Evolutionary conservation across 2,797 vertebrate genomes (phyloP).

Genomic region (Strix occidentalis): DNA sequence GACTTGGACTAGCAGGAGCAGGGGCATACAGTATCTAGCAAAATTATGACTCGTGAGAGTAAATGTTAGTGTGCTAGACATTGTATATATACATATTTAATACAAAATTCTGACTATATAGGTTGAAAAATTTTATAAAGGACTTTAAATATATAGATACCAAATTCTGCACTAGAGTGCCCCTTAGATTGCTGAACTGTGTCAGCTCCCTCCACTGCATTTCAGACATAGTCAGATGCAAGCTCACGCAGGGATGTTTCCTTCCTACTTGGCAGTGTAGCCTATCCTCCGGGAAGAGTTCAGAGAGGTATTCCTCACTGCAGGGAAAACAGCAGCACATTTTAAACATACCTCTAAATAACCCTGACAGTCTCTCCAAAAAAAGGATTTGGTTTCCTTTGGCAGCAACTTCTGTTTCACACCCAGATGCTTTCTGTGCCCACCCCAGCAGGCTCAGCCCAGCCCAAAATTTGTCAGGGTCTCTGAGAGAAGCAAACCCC

Average conservation of each 20-base stretch:
- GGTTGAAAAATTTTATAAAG: neutral
- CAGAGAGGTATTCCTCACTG: neutral
- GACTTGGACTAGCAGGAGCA: neutral
- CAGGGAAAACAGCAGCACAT: neutral
- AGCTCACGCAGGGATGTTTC: neutral
- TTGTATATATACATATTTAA: neutral
- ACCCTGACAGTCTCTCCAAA: neutral
- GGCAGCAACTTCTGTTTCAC: neutral
- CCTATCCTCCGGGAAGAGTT: neutral
- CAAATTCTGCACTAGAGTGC: neutral
- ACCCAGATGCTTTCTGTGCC: neutral
- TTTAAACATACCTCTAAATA: conserved; percentile 36
- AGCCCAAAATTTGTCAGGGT: neutral
- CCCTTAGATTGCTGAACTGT: neutral
- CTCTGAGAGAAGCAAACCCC: neutral
- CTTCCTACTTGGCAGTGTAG: neutral
- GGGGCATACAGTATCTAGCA: neutral
- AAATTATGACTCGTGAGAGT: neutral
- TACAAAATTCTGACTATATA: neutral
- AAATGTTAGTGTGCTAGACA: neutral
- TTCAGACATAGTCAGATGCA: neutral
- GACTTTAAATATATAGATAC: neutral
- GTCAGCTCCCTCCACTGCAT: neutral
- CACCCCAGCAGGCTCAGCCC: neutral
- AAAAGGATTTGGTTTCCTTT: neutral